These are phyloP conservation scores for Apamea epomidion DNA, from an alignment of 2,888 invertebrate genomes.

Conservation along the genomic window DNA sequence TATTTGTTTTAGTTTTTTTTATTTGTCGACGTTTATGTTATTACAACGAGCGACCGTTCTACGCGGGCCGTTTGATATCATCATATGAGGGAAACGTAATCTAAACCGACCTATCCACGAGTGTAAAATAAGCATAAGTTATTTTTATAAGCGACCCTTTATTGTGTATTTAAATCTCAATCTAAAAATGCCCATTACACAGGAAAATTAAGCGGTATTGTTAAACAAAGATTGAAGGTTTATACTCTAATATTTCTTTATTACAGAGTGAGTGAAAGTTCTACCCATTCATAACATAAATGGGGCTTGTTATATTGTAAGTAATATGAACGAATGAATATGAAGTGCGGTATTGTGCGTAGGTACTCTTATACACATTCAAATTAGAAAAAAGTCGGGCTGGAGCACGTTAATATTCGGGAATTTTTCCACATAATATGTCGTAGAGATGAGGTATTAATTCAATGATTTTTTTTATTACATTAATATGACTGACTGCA, in stretches of 20 bases:
- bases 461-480: background rate
- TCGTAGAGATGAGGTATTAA: background rate
- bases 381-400: conserved; percentile 30
- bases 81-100: conserved; percentile 31
- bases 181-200: conserved; percentile 9
- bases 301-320: conserved; percentile 52
- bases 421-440: background rate
- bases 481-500: background rate
- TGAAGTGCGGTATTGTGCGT: conserved; percentile 41
- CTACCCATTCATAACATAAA: conserved; percentile 48
- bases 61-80: conserved; percentile 26
- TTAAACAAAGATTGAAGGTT: conserved; percentile 50
- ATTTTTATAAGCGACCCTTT: conserved; percentile 44
- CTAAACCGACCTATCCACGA: conserved; percentile 26
- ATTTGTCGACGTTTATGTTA: conserved; percentile 6
- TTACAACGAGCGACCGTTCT: conserved; percentile 35
- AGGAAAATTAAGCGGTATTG: conserved; percentile 47
- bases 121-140: conserved; percentile 45
- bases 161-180: conserved; percentile 30
- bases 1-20: conserved; percentile 16
- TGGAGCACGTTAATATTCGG: conserved; percentile 19
- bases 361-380: conserved; percentile 36
- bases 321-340: conserved; percentile 59
- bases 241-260: conserved; percentile 53
- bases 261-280: conserved; percentile 54